Percentiles rank a stretch among this genome's conserved stretches.
Conservation (phyloP, 2,888 invertebrate species). For the Nephrotoma appendiculata region DNA sequence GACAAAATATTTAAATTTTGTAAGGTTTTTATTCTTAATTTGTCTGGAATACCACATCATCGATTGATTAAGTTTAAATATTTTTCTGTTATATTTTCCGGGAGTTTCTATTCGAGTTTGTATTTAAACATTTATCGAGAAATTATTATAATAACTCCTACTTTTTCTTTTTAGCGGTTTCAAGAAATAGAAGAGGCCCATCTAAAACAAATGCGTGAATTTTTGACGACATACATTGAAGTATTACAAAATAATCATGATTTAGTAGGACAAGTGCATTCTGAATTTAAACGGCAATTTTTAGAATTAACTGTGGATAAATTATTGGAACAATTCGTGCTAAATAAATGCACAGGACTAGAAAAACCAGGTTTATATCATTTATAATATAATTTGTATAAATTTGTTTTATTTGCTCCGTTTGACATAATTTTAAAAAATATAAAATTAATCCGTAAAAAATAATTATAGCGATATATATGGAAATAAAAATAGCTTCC, state of each 20-base stretch:
- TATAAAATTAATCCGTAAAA: background rate
- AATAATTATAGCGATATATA: background rate
- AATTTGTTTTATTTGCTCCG: background rate
- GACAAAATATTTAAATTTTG: too few species aligned
- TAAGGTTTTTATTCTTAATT: too few species aligned
- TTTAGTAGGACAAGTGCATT: slow-evolving; percentile 83
- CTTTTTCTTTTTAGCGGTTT: slow-evolving; percentile 46
- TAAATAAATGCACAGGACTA: slow-evolving; percentile 82
- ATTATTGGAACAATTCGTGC: slow-evolving; percentile 79
- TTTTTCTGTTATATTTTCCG: too few species aligned
- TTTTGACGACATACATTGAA: slow-evolving; percentile 77
- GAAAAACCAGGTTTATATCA: slow-evolving; percentile 69
- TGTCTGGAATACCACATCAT: too few species aligned
- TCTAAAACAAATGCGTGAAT: slow-evolving; percentile 88
- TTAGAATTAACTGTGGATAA: slow-evolving; percentile 85
- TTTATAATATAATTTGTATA: background rate
- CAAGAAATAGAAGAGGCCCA: slow-evolving; percentile 91
- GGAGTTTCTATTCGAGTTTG: too few species aligned
- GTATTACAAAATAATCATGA: slow-evolving; percentile 81
- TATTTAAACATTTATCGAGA: background rate
- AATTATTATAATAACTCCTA: background rate
- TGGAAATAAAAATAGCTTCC: background rate
- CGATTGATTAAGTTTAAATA: too few species aligned
- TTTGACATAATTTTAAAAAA: background rate
- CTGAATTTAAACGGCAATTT: slow-evolving; percentile 84